Evolutionary conservation across 2,113 vertebrate species (phyloP).

Genomic region (Xyliphius kryptos): DNA sequence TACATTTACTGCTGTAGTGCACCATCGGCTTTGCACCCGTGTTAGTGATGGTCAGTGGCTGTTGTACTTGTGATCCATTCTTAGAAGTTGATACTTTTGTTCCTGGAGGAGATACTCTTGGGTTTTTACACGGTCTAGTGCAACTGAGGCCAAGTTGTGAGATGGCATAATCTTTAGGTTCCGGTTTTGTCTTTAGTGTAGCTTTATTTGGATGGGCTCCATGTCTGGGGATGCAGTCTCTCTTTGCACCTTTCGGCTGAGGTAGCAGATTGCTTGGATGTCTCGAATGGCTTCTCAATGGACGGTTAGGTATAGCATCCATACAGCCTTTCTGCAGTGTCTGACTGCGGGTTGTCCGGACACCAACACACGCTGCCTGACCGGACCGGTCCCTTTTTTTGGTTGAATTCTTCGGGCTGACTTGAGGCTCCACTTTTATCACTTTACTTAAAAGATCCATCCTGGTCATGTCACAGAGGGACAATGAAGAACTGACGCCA

Average conservation of each 20-base stretch:
- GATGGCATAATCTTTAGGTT: constrained; percentile 52
- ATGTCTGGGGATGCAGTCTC: constrained; percentile 8
- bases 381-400: constrained; percentile 31
- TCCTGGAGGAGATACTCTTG: constrained; percentile 13
- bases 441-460: constrained; percentile 51
- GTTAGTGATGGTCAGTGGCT: constrained; percentile 8
- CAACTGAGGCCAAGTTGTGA: constrained; percentile 34
- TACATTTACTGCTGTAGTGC: constrained; percentile 52
- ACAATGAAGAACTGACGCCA: constrained; percentile 47
- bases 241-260: constrained; percentile 41
- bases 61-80: constrained; percentile 33
- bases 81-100: constrained; percentile 25
- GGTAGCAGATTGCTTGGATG: constrained; percentile 44
- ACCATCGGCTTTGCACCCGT: constrained; percentile 41
- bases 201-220: constrained; percentile 32
- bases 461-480: constrained; percentile 59
- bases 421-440: constrained; percentile 45
- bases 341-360: constrained; percentile 59
- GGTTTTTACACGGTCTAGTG: not conserved
- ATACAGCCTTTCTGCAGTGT: constrained; percentile 43
- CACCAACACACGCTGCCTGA: constrained; percentile 43
- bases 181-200: constrained; percentile 53
- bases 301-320: not conserved
- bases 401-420: constrained; percentile 32
- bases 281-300: constrained; percentile 16